Conservation (phyloP, 2,797 vertebrate species). For the Scarus forsteni region DNA sequence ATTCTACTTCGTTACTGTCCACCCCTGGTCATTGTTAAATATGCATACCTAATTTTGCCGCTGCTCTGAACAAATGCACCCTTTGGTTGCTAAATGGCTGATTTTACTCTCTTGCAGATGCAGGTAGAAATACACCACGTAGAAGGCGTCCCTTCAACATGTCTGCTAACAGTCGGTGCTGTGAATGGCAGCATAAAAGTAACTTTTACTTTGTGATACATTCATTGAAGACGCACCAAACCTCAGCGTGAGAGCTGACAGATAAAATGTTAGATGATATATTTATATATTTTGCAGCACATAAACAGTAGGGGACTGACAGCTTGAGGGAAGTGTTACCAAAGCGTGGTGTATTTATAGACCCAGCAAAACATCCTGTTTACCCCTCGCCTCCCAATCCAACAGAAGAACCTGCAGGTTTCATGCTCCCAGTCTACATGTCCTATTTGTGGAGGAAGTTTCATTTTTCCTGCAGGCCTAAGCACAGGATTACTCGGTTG, state of each 20-base stretch:
- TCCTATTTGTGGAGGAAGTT: constrained; percentile 39
- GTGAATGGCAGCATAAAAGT: constrained; percentile 1
- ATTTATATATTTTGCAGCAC: constrained; percentile 14
- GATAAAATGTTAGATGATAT: constrained; percentile 28
- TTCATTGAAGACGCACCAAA: constrained; percentile 15
- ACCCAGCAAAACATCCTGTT: constrained; percentile 61
- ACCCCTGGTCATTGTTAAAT: too few relatives aligned
- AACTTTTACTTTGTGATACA: not conserved
- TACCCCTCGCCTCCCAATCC: constrained; percentile 31
- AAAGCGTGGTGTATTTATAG: constrained; percentile 62
- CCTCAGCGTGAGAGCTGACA: constrained; percentile 6
- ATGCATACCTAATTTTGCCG: too few relatives aligned
- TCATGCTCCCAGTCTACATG: constrained; percentile 28
- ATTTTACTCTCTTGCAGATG: not conserved
- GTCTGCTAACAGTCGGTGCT: not conserved
- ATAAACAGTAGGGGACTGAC: constrained; percentile 40
- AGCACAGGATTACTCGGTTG: constrained; percentile 16
- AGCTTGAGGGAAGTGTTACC: constrained; percentile 45
- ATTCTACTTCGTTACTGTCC: too few relatives aligned
- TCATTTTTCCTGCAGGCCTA: constrained; percentile 26
- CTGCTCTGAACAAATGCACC: too few relatives aligned
- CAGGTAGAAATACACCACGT: not conserved
- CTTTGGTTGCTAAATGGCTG: too few relatives aligned
- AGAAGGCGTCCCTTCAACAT: not conserved
- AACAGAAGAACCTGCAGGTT: constrained; percentile 47